Base-by-base conservation (phyloP, 2,888 invertebrate genomes). In the Chrysopilus asiliformis region DNA sequence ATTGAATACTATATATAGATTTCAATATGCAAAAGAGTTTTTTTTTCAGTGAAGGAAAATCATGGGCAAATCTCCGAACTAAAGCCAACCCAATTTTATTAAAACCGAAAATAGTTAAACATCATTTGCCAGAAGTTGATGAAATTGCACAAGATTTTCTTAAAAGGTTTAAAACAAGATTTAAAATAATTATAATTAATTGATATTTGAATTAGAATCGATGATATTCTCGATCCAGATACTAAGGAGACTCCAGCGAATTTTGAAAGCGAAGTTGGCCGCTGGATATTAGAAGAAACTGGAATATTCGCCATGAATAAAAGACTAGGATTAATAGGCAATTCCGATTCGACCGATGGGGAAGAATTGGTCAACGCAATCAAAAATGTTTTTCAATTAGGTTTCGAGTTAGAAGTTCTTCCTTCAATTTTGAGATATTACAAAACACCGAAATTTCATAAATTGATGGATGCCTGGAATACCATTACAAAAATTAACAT, bases 361-460 rank as follows among this genome's bases (percentile, higher is more conserved):
- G 32, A 46, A 3, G 46, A 39, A 1, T 37, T 56, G 9, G 51
- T 51, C 2, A 34, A 51, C 0, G 47, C 49, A 3, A 52, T 59
- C 52, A 38, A 28, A 46, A 0, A 46, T 42, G 3, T 56, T 56
- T 25, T 55, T 55, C 8, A 48, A 47, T 36, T 42, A 47, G 5
- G 48, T 49, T 56, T 49, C 24, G 47, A 56, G 34, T 53, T 57
- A 14, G 60, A 57, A 35, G 41, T 58, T 0, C 47, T 50, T 20
- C 60, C 61, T 4, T 57, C 59, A 2, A 43, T 58, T 19, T 60
- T 58, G 52, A 52, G 48, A 9, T 53, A 52, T 15, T 50, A 53
- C 9, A 45, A 50, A 36, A 56, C 55, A 3, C 46, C 51, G 0
- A 53, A 52, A 1, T 60, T 57, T 10, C 50, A 48, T 17, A 49